phyloP scores from a whole-genome alignment of 2,113 vertebrate genomes.

The Salminus brasiliensis region DNA sequence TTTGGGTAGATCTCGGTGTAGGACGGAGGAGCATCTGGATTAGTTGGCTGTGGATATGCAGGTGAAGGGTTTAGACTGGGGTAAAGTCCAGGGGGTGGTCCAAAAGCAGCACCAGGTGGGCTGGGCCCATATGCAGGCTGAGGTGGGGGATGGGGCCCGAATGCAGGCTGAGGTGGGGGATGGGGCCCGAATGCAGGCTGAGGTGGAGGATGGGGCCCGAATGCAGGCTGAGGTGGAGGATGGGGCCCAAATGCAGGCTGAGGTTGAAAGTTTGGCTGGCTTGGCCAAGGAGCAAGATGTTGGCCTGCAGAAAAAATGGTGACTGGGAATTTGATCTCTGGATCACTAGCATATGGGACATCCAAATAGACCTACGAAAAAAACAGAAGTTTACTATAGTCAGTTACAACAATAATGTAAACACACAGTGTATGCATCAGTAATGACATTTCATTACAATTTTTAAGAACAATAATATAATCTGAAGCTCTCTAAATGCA shows the following conservation, averaged over 20 bases:
- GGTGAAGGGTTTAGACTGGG: constrained; percentile 33
- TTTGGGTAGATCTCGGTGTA: constrained; percentile 18
- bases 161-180: constrained; percentile 17
- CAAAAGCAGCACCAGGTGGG: not conserved
- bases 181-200: constrained; percentile 22
- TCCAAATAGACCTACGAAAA: constrained; percentile 71
- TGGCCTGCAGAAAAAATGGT: constrained; percentile 56
- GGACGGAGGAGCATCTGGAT: constrained; percentile 51
- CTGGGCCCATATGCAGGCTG: constrained; percentile 11
- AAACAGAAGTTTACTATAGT: not conserved
- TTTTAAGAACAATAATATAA: no score
- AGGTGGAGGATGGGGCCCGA: not conserved
- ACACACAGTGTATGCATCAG: no score
- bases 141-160: not conserved
- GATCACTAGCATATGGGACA: constrained; percentile 71
- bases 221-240: constrained; percentile 17
- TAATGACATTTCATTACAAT: no score
- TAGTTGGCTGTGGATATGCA: not conserved
- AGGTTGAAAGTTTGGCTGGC: not conserved
- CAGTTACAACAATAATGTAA: not conserved
- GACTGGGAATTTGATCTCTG: constrained; percentile 64
- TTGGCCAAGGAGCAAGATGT: not conserved
- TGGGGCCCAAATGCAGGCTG: constrained; percentile 23
- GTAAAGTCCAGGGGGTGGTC: constrained; percentile 28
- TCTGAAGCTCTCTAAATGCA: no score